A percentile compares a stretch with the other conserved stretches of the same genome.
Evolutionary conservation across 2,113 vertebrate genomes (phyloP).

Genomic region (Passer montanus): DNA sequence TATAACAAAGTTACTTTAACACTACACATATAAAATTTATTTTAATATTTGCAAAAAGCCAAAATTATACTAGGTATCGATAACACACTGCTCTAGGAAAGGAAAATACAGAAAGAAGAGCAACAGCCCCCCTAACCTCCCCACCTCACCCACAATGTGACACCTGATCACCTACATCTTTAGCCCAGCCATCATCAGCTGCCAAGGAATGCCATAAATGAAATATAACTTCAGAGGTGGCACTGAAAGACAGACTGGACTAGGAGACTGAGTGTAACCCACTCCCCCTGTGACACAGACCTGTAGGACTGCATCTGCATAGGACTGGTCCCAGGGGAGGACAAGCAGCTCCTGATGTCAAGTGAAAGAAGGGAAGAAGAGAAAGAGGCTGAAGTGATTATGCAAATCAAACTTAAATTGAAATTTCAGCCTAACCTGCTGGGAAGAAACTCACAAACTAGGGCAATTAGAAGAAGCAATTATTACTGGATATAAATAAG

Average conservation of each 20-base stretch:
- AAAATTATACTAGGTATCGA: neutral
- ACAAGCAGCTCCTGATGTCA: neutral
- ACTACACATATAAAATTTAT: neutral
- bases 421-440: slow-evolving; percentile 45
- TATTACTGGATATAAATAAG: slow-evolving; percentile 39
- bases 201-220: neutral
- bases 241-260: neutral
- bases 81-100: neutral
- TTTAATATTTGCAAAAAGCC: neutral
- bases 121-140: neutral
- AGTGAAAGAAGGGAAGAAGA: neutral
- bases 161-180: neutral
- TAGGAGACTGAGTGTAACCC: neutral
- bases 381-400: neutral
- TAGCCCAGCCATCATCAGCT: neutral
- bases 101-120: neutral
- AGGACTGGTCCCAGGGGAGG: neutral
- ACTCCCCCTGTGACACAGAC: neutral
- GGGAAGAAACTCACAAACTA: slow-evolving; percentile 34
- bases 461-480: slow-evolving; percentile 40
- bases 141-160: accelerated
- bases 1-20: neutral
- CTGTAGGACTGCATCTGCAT: neutral
- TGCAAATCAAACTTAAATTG: slow-evolving; percentile 37
- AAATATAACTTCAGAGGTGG: neutral